Base-by-base conservation (phyloP, 2,888 invertebrate species). In the Ormia ochracea region DNA sequence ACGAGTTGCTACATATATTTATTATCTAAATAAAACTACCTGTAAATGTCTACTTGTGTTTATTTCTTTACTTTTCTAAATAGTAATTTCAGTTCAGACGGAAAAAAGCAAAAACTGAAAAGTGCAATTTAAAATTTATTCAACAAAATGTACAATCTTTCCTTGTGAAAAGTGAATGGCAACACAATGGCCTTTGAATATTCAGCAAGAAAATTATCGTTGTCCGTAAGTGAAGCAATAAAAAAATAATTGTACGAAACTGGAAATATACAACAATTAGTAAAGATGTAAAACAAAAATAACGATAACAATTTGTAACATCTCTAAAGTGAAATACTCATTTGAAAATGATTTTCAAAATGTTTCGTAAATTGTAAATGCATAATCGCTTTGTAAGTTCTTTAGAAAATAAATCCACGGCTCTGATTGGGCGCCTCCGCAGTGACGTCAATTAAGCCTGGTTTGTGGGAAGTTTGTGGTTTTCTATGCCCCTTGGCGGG, bases 161-260 rank as follows among this genome's bases (percentile, higher is more conserved):
- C 26, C 33, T 65, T 74, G 74, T 63, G 50, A 63, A 48, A 61
- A 66, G 52, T 72, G 73, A 78, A 65, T 70, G 66, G 65, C 61
- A 76, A 52, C 45, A 65, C 48, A 80, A 76, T 76, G 45, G 70
- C 52, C 58, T 80, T 80, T 76, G 48, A 45, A 70, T 61, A 72
- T 72, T 61, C 59, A 76, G 14, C 7, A 77, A 56, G 9, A 58
- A 59, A 70, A 52, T 70, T 17, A 50, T 65, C 61, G 59, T 52
- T 36, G n/a, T 36, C 26, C 63, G 28, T 28, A 69, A 65, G 28
- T 50, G 19, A 43, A 58, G 36, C 21, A 74, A 19, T 48, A 70
- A 58, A 45, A 61, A 5, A 52, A 14, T 50, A 33, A 68, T 52
- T 36, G 43, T 33, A 36, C 3, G 17, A 19, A 31, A 23, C 9